Evolutionary conservation across 2,797 vertebrate genomes (phyloP).

Genomic region (Lacerta bilineata): DNA sequence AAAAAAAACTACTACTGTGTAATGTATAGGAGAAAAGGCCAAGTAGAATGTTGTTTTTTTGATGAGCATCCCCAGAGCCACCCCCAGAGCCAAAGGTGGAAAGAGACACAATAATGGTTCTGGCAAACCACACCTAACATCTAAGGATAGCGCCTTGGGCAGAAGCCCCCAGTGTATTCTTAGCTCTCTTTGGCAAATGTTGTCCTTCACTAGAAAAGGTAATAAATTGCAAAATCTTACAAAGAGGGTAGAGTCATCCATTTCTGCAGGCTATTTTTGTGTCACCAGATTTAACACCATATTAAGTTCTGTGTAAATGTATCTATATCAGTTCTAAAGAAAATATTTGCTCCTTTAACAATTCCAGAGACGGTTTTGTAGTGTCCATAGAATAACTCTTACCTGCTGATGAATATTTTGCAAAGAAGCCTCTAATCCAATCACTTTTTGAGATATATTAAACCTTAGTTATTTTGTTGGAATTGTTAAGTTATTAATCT

Average conservation of each 20-base stretch:
- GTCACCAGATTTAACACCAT: neutral
- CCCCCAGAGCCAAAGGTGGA: neutral
- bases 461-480: slow-evolving; percentile 29
- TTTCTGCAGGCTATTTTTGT: neutral
- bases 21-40: neutral
- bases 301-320: neutral
- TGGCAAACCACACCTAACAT: neutral
- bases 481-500: neutral
- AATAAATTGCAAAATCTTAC: neutral
- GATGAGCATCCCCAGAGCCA: neutral
- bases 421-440: neutral
- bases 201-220: neutral
- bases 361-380: neutral
- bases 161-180: neutral
- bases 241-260: neutral
- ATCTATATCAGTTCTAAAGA: neutral
- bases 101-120: neutral
- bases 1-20: neutral
- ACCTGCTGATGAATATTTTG: neutral
- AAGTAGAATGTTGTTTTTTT: neutral
- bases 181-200: neutral
- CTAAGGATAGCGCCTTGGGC: neutral
- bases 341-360: neutral
- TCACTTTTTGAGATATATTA: neutral
- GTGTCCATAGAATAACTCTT: neutral